These are phyloP conservation scores for Lordiphosa andalusiaca DNA, from an alignment of 2,888 invertebrate genomes.

Conservation along the genomic window DNA sequence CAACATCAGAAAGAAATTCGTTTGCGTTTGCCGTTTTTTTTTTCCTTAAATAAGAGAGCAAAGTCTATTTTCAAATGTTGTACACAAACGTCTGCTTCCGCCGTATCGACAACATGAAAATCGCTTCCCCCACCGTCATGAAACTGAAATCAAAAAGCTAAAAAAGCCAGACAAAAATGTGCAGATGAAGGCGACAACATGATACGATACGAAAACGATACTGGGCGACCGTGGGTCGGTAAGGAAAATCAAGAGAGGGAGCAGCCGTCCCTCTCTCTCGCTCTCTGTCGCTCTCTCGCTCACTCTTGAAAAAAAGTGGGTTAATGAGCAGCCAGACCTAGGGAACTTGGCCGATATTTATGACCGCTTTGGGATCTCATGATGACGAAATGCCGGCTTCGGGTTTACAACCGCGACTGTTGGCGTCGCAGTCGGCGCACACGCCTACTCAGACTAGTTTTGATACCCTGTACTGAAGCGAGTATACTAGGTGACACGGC, in stretches of 20 bases:
- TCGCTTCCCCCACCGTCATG: constrained; percentile 1
- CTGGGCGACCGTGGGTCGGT: not conserved
- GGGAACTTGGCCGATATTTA: constrained; percentile 49
- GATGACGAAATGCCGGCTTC: constrained; percentile 59
- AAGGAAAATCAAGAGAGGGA: constrained; percentile 10
- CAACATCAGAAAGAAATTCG: not conserved
- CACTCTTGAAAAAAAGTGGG: constrained; percentile 24
- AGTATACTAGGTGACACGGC: too few relatives aligned
- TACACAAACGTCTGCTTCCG: not conserved
- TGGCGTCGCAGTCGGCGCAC: constrained; percentile 3
- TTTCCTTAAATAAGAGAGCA: not conserved
- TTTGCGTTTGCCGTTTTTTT: constrained; percentile 4
- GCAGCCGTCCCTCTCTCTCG: constrained; percentile 19
- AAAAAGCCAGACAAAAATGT: not conserved
- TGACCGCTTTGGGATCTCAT: constrained; percentile 40
- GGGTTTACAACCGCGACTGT: constrained; percentile 13
- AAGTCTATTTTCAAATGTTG: not conserved
- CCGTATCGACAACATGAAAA: constrained; percentile 7
- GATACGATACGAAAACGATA: constrained; percentile 19
- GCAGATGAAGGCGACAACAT: constrained; percentile 22
- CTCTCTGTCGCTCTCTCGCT: too few relatives aligned
- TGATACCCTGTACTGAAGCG: constrained; percentile 13
- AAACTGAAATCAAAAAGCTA: constrained; percentile 4
- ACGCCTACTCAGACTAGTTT: constrained; percentile 29
- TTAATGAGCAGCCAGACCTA: constrained; percentile 18